phyloP scores from a whole-genome alignment of 2,888 invertebrate genomes.

The Hemicrepidius hirtus region DNA sequence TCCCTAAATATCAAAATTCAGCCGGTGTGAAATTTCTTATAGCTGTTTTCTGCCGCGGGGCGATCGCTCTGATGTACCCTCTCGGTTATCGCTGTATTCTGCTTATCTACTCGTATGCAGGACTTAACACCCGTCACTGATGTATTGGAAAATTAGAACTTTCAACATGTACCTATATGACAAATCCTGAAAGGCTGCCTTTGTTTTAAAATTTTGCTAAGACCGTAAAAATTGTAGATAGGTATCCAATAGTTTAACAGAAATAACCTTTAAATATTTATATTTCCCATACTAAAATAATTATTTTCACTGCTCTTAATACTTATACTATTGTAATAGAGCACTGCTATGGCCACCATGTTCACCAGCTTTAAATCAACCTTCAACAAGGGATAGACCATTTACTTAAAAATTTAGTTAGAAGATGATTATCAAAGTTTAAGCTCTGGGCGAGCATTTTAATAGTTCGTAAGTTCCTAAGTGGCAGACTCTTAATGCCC shows the following conservation, averaged over 20 bases:
- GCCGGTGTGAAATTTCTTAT: constrained; percentile 69
- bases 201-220: background rate
- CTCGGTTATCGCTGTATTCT: constrained; percentile 55
- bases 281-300: too few species aligned
- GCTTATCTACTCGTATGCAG: constrained; percentile 69
- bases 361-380: too few species aligned
- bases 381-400: too few species aligned
- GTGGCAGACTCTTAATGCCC: background rate
- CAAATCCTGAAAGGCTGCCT: background rate
- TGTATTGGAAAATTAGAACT: constrained; percentile 63
- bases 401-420: too few species aligned
- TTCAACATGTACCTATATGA: constrained; percentile 22
- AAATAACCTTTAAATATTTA: too few species aligned
- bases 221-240: background rate
- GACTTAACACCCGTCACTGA: constrained; percentile 67
- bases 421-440: too few species aligned
- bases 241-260: too few species aligned
- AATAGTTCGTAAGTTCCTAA: too few species aligned
- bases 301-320: too few species aligned
- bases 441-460: too few species aligned
- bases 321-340: too few species aligned
- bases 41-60: constrained; percentile 55
- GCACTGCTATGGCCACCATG: too few species aligned
- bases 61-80: constrained; percentile 48
- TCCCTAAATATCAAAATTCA: constrained; percentile 71